These are phyloP conservation scores for Chionis minor DNA, from an alignment of 2,113 vertebrate species.

Conservation along the genomic window DNA sequence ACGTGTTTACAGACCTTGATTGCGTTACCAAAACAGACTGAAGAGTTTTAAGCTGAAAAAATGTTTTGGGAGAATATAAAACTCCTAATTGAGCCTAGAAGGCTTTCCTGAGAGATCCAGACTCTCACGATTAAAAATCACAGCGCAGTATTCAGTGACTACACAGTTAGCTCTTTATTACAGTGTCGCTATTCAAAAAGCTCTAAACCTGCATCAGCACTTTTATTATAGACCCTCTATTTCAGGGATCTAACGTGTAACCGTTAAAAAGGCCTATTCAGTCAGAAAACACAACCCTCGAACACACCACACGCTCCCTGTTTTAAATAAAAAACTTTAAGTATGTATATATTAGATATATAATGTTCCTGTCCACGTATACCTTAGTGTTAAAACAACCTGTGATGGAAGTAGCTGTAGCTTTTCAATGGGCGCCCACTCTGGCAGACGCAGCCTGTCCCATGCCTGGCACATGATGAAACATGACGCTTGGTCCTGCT, in stretches of 20 bases:
- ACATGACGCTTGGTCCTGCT: background rate
- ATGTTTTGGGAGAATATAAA: background rate
- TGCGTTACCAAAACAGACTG: background rate
- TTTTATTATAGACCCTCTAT: background rate
- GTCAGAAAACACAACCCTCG: background rate
- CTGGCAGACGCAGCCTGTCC: background rate
- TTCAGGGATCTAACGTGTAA: background rate
- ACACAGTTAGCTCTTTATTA: background rate
- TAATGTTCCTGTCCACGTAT: background rate
- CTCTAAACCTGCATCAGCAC: background rate
- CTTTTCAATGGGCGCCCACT: fast-evolving
- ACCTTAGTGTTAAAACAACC: background rate
- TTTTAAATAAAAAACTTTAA: background rate
- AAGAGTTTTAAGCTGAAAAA: background rate
- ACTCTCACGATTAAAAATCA: background rate
- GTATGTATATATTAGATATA: no score
- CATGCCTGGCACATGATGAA: background rate
- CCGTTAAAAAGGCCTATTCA: background rate
- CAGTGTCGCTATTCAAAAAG: background rate
- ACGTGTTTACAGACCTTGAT: background rate
- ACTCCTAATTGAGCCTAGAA: background rate
- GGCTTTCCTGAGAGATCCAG: background rate
- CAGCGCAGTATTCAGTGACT: background rate
- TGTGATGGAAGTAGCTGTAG: fast-evolving
- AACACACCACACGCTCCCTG: background rate